phyloP scores from a whole-genome alignment of 2,113 vertebrate genomes.

The Coregonus clupeaformis region DNA sequence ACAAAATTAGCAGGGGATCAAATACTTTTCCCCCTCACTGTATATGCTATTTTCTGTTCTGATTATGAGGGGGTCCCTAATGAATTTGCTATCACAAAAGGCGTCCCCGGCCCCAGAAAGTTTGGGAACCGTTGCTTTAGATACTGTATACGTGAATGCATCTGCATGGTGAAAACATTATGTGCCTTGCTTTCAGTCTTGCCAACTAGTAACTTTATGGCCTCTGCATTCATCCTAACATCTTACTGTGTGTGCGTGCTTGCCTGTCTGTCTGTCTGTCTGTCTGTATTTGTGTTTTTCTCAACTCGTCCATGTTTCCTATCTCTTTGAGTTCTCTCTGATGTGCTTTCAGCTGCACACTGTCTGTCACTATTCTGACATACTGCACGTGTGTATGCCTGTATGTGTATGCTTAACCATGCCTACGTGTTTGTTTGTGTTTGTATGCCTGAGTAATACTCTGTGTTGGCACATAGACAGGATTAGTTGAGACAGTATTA shows the following conservation, averaged over 20 bases:
- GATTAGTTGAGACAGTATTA: background rate
- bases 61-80: no score
- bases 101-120: no score
- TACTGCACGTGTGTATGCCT: background rate
- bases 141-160: no score
- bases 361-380: background rate
- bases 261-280: background rate
- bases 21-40: no score
- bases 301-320: background rate
- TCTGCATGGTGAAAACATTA: no score
- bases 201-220: no score
- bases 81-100: no score
- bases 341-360: background rate
- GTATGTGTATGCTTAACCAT: background rate
- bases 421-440: background rate
- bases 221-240: no score
- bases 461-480: background rate
- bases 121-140: no score
- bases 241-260: background rate
- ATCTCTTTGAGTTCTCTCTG: background rate
- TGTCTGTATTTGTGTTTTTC: conserved; percentile 2
- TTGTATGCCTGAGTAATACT: background rate
- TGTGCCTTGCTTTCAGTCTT: no score
- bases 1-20: no score
- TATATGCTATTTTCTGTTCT: no score